Percentiles rank a stretch among this genome's conserved stretches.
These are phyloP conservation scores for Limnephilus lunatus DNA, from an alignment of 2,888 invertebrate genomes.

Conservation along the genomic window DNA sequence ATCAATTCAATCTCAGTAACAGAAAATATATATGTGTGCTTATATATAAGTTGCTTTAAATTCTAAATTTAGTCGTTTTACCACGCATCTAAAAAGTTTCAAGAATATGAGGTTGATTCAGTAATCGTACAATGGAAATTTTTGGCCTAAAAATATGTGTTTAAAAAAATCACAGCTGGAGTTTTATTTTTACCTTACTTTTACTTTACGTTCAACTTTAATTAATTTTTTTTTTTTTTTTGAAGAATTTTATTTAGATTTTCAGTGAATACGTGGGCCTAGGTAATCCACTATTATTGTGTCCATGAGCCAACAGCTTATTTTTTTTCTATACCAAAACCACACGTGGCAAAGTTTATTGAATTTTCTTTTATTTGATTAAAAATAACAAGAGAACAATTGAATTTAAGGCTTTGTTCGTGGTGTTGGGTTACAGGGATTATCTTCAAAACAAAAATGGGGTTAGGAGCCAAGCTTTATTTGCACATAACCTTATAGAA, in stretches of 20 bases:
- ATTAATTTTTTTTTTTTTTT: background rate
- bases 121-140: too few species aligned
- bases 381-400: background rate
- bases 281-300: background rate
- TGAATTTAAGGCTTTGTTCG: background rate
- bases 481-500: background rate
- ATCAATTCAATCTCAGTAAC: background rate
- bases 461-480: background rate
- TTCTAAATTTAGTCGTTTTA: too few species aligned
- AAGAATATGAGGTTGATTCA: too few species aligned
- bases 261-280: background rate
- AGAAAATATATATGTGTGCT: too few species aligned
- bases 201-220: too few species aligned
- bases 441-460: background rate
- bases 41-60: too few species aligned
- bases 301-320: background rate
- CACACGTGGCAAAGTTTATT: background rate
- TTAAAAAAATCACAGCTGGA: too few species aligned
- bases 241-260: background rate
- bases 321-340: background rate
- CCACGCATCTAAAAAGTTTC: too few species aligned
- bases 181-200: too few species aligned
- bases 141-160: too few species aligned
- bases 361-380: background rate
- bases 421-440: background rate